These are phyloP conservation scores for Sylvia atricapilla DNA, from an alignment of 2,113 vertebrate genomes.

Conservation along the genomic window DNA sequence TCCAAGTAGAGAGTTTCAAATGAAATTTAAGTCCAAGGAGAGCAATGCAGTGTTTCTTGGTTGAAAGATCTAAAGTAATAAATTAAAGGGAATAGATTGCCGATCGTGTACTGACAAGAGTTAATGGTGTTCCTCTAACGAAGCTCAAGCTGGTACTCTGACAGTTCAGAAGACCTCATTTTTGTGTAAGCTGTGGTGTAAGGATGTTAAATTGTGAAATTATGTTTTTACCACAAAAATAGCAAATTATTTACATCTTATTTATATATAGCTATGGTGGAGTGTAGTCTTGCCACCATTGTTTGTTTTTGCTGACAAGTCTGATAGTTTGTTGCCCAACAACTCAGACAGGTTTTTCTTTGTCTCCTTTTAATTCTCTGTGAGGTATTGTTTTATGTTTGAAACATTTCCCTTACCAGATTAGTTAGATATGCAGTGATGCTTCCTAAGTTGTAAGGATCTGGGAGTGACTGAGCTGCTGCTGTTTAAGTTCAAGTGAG, in stretches of 20 bases:
- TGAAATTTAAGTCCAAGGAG: not conserved
- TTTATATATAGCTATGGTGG: conserved; percentile 5
- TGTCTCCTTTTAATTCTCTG: conserved; percentile 38
- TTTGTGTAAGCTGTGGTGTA: conserved; percentile 21
- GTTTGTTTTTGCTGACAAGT: conserved; percentile 58
- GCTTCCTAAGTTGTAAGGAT: conserved; percentile 13
- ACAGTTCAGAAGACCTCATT: not conserved
- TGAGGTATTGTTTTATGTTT: conserved; percentile 24
- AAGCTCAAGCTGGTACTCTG: not conserved
- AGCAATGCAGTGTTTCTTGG: not conserved
- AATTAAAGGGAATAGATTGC: not conserved
- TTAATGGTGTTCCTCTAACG: not conserved
- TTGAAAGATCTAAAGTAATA: not conserved
- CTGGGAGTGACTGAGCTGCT: conserved; percentile 23
- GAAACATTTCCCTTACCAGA: conserved; percentile 28
- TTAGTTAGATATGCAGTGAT: conserved; percentile 35
- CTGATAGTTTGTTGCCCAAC: conserved; percentile 56
- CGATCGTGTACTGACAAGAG: not conserved
- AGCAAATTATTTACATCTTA: conserved; percentile 38
- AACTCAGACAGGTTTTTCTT: conserved; percentile 58
- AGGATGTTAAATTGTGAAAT: conserved; percentile 33
- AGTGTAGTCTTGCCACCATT: conserved; percentile 16
- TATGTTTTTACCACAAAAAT: conserved; percentile 43
- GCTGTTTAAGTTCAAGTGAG: conserved; percentile 37
- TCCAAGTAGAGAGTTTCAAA: not conserved